Evolutionary conservation across 2,888 invertebrate genomes (phyloP).

Genomic region (Alentia gelatinosa): DNA sequence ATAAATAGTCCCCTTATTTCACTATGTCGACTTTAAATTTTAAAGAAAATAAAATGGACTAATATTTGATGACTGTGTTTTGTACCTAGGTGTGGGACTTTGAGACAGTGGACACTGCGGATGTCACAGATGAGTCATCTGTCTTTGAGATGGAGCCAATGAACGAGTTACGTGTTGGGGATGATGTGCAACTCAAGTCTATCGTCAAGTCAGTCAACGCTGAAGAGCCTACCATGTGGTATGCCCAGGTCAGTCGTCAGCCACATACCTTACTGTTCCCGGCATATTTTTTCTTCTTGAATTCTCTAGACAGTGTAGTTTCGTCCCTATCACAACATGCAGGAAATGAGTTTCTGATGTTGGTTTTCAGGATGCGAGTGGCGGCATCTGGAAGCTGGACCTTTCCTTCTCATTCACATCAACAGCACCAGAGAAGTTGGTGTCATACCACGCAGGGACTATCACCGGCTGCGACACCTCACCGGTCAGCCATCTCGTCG

Average conservation of each 20-base stretch:
- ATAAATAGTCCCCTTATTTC: not conserved
- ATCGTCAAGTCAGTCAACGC: conserved; percentile 82
- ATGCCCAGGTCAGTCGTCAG: conserved; percentile 86
- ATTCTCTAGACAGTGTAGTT: no score
- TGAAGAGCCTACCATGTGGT: conserved; percentile 82
- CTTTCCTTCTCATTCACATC: conserved; percentile 83
- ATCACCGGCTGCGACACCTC: conserved; percentile 87
- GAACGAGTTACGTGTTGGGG: conserved; percentile 87
- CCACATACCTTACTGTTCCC: not conserved
- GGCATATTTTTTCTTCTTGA: not conserved
- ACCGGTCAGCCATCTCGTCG: conserved; percentile 86
- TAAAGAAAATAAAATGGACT: not conserved
- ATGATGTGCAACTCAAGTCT: conserved; percentile 82
- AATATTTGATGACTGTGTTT: no score
- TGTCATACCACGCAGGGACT: conserved; percentile 89
- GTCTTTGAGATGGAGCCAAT: conserved; percentile 92
- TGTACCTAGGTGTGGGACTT: conserved; percentile 91
- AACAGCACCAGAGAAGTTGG: conserved; percentile 82
- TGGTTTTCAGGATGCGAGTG: conserved; percentile 88
- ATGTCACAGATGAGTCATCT: conserved; percentile 89
- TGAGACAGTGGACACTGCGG: conserved; percentile 93
- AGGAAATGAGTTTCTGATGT: no score
- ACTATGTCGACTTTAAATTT: not conserved
- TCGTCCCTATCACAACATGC: no score
- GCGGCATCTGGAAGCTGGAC: conserved; percentile 89